phyloP scores from a whole-genome alignment of 2,797 vertebrate species.

The Lithobates sylvaticus region DNA sequence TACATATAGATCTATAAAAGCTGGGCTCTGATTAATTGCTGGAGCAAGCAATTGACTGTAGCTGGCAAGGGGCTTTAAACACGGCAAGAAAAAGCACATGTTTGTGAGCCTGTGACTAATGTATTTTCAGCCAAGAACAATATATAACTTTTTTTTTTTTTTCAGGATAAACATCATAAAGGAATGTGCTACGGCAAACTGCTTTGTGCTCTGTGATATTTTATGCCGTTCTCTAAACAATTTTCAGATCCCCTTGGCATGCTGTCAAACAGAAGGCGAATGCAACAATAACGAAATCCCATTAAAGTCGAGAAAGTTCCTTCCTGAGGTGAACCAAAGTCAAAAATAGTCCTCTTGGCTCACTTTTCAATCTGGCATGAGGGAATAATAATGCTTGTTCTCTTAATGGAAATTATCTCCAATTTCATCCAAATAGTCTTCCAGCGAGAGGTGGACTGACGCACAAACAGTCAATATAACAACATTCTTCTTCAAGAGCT shows the following conservation, averaged over 20 bases:
- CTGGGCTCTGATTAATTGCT: slow-evolving; percentile 66
- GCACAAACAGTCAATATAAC: slow-evolving; percentile 84
- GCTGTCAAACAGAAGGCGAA: slow-evolving; percentile 94
- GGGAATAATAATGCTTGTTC: slow-evolving; percentile 90
- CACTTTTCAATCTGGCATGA: slow-evolving; percentile 78
- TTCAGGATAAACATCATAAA: slow-evolving; percentile 80
- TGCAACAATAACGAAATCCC: slow-evolving; percentile 95
- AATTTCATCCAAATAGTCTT: slow-evolving; percentile 87
- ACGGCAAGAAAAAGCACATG: slow-evolving; percentile 74
- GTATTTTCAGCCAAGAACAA: slow-evolving; percentile 80
- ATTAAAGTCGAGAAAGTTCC: slow-evolving; percentile 97
- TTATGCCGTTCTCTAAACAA: slow-evolving; percentile 86
- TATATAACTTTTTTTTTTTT: slow-evolving; percentile 71
- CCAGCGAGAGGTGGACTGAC: slow-evolving; percentile 80
- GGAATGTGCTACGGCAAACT: slow-evolving; percentile 81
- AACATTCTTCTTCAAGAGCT: slow-evolving; percentile 82
- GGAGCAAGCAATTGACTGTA: slow-evolving; percentile 62
- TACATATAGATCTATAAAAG: slow-evolving; percentile 32
- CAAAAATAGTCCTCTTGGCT: slow-evolving; percentile 96
- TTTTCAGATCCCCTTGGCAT: slow-evolving; percentile 82
- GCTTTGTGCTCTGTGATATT: slow-evolving; percentile 81
- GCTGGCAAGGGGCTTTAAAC: slow-evolving; percentile 71
- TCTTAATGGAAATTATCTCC: slow-evolving; percentile 91
- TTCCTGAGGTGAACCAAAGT: slow-evolving; percentile 93
- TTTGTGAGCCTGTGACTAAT: slow-evolving; percentile 72